Conservation (phyloP, 1,140 invertebrate species). For the Orius insidiosus region DNA sequence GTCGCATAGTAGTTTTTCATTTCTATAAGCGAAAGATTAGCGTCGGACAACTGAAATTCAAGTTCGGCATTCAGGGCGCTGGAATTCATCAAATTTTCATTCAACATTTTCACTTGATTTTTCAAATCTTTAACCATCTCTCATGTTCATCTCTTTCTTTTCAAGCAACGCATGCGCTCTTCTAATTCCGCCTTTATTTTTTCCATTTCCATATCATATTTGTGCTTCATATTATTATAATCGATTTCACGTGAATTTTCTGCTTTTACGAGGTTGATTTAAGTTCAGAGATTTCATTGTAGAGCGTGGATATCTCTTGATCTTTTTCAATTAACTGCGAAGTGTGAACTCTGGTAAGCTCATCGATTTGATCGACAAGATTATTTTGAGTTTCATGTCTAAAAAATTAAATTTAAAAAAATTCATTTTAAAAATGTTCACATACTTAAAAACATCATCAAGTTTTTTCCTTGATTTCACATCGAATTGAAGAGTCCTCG, state of each 20-base stretch:
- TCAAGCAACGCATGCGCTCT: slow-evolving; percentile 7
- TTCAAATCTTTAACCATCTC: slow-evolving; percentile 10
- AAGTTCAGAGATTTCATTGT: slow-evolving; percentile 9
- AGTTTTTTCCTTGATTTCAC: slow-evolving; percentile 12
- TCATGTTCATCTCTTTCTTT: slow-evolving; percentile 12
- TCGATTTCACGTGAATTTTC: slow-evolving; percentile 2
- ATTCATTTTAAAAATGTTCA: not conserved
- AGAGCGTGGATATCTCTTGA: slow-evolving; percentile 13
- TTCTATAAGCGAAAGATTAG: slow-evolving; percentile 5
- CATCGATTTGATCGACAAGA: slow-evolving; percentile 12
- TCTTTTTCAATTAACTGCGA: slow-evolving; percentile 15
- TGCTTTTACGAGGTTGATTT: slow-evolving; percentile 3
- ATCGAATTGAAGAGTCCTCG: slow-evolving; percentile 1
- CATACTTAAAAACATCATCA: slow-evolving; percentile 6
- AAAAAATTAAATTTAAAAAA: too few relatives aligned
- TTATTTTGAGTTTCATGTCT: slow-evolving; percentile 12
- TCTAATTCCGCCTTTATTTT: slow-evolving; percentile 10
- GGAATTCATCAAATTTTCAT: slow-evolving; percentile 14
- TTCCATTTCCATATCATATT: slow-evolving; percentile 13
- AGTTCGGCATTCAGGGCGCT: slow-evolving; percentile 11
- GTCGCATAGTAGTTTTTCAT: slow-evolving; percentile 6
- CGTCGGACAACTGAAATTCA: slow-evolving; percentile 9
- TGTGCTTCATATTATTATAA: slow-evolving; percentile 4
- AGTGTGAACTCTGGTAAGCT: slow-evolving; percentile 10
- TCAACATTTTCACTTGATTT: slow-evolving; percentile 11